phyloP scores from a whole-genome alignment of 2,113 vertebrate genomes.

The Tretioscincus oriximinensis region DNA sequence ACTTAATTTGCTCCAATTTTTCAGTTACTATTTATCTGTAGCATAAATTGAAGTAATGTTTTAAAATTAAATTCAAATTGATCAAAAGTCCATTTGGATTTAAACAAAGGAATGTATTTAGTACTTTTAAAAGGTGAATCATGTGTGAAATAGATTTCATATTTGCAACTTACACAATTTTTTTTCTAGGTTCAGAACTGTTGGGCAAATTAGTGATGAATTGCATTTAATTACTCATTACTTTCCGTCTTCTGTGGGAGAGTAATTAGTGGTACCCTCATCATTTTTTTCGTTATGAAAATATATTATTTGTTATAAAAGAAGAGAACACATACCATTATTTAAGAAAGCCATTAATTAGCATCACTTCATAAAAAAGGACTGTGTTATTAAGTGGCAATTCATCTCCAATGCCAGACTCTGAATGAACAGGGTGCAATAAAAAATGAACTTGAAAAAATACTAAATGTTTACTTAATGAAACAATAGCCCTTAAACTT shows the following conservation, averaged over 20 bases:
- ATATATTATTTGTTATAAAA: not conserved
- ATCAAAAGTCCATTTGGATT: too few relatives aligned
- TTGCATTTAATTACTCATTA: not conserved
- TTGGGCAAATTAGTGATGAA: not conserved
- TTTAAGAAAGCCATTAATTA: not conserved
- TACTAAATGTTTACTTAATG: conserved; percentile 4
- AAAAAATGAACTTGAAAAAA: not conserved
- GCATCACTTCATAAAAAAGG: not conserved
- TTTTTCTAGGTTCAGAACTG: not conserved
- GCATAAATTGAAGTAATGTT: too few relatives aligned
- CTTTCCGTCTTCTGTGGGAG: not conserved
- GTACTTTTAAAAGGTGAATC: too few relatives aligned
- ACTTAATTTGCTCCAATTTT: too few relatives aligned
- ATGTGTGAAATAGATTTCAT: too few relatives aligned
- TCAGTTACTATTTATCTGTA: too few relatives aligned
- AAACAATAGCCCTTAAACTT: not conserved
- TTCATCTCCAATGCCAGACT: not conserved
- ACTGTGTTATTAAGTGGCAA: not conserved
- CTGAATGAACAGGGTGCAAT: not conserved
- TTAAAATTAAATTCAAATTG: too few relatives aligned
- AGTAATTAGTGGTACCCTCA: not conserved
- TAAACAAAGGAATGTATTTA: too few relatives aligned
- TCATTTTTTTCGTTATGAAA: not conserved
- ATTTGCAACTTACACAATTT: not conserved
- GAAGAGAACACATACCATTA: not conserved